A percentile compares a stretch with the other conserved stretches of the same genome.
These are phyloP conservation scores for Artibeus lituratus DNA, from an alignment of 2,797 vertebrate genomes.

Conservation along the genomic window DNA sequence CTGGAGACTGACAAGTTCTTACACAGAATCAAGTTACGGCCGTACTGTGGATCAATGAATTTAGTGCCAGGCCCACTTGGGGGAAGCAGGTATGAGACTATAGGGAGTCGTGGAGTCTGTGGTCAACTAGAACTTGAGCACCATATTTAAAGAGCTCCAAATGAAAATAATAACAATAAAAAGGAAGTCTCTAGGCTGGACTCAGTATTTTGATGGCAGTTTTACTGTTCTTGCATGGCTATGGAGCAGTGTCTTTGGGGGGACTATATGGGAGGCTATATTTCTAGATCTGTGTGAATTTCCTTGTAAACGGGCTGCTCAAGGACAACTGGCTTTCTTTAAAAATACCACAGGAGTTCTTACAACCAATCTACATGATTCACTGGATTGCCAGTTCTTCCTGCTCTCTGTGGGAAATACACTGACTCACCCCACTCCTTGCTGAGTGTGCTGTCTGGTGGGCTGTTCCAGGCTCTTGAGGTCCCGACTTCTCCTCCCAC, in stretches of 20 bases:
- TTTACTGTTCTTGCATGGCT: neutral
- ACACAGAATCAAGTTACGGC: neutral
- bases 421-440: neutral
- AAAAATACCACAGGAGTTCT: neutral
- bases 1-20: neutral
- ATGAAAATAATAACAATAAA: neutral
- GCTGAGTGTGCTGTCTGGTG: neutral
- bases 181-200: neutral
- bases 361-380: neutral
- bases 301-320: conserved; percentile 16
- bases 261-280: neutral
- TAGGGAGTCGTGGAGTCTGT: neutral
- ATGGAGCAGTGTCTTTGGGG: neutral
- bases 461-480: neutral
- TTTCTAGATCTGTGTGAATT: neutral
- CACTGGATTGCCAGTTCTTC: neutral
- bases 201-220: neutral
- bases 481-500: neutral
- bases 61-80: neutral
- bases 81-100: neutral
- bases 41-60: neutral
- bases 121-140: neutral
- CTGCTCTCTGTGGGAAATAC: neutral
- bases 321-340: neutral
- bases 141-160: neutral